phyloP scores from a whole-genome alignment of 2,888 invertebrate species.

The Ophioninae sp. region DNA sequence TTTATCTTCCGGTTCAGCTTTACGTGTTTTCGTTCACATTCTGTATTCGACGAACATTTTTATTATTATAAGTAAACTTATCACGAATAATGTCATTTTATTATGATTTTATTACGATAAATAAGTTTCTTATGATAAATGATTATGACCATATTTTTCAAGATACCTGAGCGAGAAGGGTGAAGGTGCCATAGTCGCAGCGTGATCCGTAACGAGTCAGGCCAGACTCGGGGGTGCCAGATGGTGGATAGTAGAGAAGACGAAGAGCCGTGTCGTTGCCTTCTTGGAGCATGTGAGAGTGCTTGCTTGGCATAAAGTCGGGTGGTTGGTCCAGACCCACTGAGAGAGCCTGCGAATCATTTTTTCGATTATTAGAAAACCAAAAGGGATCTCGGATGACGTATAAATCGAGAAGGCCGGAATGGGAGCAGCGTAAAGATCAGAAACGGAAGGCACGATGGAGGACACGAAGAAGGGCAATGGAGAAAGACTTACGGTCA shows the following conservation, averaged over 20 bases:
- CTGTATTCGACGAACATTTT: no score
- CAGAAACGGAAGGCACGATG: neutral
- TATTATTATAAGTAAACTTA: no score
- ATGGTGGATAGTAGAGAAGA: slow-evolving; percentile 88
- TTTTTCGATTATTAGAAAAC: slow-evolving; percentile 38
- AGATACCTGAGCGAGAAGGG: slow-evolving; percentile 84
- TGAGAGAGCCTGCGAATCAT: slow-evolving; percentile 76
- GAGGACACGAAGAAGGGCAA: slow-evolving; percentile 2
- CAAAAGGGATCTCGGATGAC: neutral
- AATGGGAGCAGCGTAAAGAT: neutral
- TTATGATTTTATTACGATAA: neutral
- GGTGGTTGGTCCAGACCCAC: slow-evolving; percentile 83
- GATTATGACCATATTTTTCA: slow-evolving; percentile 32
- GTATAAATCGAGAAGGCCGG: neutral
- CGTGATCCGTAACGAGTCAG: slow-evolving; percentile 87
- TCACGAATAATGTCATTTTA: no score
- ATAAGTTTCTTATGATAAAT: neutral
- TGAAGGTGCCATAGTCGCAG: slow-evolving; percentile 89
- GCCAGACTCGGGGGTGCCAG: slow-evolving; percentile 77
- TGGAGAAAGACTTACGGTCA: slow-evolving; percentile 81
- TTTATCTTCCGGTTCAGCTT: no score
- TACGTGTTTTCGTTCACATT: no score
- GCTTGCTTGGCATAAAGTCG: slow-evolving; percentile 85
- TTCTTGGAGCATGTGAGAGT: slow-evolving; percentile 86
- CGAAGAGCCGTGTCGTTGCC: slow-evolving; percentile 87